Conservation (phyloP, 1,140 invertebrate genomes). For the Penaeus chinensis region DNA sequence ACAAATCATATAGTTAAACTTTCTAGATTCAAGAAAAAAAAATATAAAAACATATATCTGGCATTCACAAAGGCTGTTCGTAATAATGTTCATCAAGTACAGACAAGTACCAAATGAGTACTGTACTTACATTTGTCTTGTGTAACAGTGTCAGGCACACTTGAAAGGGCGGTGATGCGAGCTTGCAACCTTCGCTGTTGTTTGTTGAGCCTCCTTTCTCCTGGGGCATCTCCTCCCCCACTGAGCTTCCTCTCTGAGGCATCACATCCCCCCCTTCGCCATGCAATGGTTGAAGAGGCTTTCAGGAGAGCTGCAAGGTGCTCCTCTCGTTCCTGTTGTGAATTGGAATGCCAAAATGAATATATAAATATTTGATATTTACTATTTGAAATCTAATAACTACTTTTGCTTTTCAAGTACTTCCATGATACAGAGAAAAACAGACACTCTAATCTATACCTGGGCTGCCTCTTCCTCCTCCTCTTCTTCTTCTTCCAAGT, state of each 20-base stretch:
- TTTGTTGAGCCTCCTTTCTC: slow-evolving; percentile 44
- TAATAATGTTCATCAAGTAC: no score
- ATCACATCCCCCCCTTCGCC: slow-evolving; percentile 29
- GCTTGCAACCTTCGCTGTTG: slow-evolving; percentile 50
- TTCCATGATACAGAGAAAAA: not conserved
- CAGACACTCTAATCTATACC: not conserved
- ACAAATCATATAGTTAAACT: not conserved
- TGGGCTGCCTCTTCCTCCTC: slow-evolving; percentile 48
- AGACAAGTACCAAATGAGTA: no score
- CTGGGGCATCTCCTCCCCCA: slow-evolving; percentile 15
- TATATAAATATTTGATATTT: no score
- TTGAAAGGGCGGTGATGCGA: slow-evolving; percentile 37
- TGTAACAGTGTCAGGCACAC: slow-evolving; percentile 25
- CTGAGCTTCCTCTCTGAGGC: slow-evolving; percentile 18
- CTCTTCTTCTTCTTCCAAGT: slow-evolving; percentile 45
- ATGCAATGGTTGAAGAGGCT: slow-evolving; percentile 47
- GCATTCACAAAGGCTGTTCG: no score
- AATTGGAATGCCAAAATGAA: not conserved
- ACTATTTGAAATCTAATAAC: no score
- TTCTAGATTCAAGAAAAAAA: no score
- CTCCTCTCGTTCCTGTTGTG: slow-evolving; percentile 46
- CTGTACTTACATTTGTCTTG: slow-evolving; percentile 40
- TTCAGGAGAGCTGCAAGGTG: slow-evolving; percentile 51
- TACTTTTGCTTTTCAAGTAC: no score
- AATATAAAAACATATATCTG: no score